Evolutionary conservation across 2,888 invertebrate species (phyloP), one percentile per base, ranked within the genome.

Genomic region (Antheraea yamamai): DNA sequence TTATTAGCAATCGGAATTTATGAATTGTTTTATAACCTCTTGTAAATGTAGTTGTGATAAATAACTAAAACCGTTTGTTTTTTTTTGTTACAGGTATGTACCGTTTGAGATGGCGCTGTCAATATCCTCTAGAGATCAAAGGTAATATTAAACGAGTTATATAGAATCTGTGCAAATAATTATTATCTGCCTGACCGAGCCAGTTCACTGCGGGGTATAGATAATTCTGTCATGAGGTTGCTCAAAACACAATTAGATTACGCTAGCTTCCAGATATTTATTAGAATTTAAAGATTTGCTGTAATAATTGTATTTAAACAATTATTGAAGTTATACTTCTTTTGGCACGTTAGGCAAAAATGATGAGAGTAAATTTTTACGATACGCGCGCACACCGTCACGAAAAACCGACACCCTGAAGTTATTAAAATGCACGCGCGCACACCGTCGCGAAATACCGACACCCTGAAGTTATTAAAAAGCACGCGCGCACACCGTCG

Each of bases 81-180:
- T 26, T 77, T 82, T 78, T 78, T 87, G 82, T 88, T 88, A 70
- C 87, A 90, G 89, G 89, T 89, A 89, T 81, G 89, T 88, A 86
- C 83, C 79, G 74, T n/a, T 74, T 73, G 71, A 74, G 52, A 80
- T 80, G 79, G 75, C 77, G 75, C 73, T 79, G 73, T 76, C 76
- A 72, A 75, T 75, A 70, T 76, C 71, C 26, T 76, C 75, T 73
- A 73, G 76, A 76, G 78, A 78, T 75, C 77, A 70, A 76, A 79
- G 79, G 79, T 79, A 78, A 70, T 68, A 51, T 20, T 61, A 20
- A 52, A 61, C 16, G 30, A 66, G 16, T 30, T 16, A 30, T 66
- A 3, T 66, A 66, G 30, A 66, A 66, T 30, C 61, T 61, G n/a
- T 66, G 26, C 16, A 8, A 66, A 66, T 66, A 61, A 66, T 66